Base-by-base conservation (phyloP, 1,140 invertebrate genomes). In the Pseudoatta argentina region DNA sequence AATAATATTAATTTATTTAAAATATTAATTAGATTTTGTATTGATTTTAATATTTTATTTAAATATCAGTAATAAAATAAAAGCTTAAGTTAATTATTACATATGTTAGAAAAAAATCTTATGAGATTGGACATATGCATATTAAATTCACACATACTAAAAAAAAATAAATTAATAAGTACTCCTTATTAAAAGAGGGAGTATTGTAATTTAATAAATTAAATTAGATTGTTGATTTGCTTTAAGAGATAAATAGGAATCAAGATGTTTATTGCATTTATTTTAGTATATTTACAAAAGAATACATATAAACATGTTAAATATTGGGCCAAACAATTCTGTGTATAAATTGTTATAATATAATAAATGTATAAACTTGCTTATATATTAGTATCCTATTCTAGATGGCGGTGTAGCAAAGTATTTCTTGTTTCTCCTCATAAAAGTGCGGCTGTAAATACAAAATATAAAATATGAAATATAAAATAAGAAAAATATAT, bases 321-420 rank as follows among this genome's bases (percentile, higher is more conserved):
- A 81, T 55, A 77, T 81, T 7, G 67, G 18, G 7, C 7, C 39
- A 72, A 69, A 86, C 16, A 44, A 57, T 48, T 76, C 10, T 86
- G 12, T 16, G 8, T 51, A 85, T 39, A 34, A 64, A 21, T 67
- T 61, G 51, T 81, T 69, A 69, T 44, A 69, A 3, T 57, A 59
- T 57, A 76, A 71, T 12, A n/a, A 89, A 77, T 69, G 24, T 87
- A 44, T 44, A 87, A 71, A 67, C 51, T 89, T 24, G 24, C 6
- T 73, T 21, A 51, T 93, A 44, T 44, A 44, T 44, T 81, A 94
- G 85, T 92, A 93, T 51, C 81, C 90, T 87, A 83, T 88, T 78
- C 93, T 94, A 69, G 93, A 94, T 27, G 95, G 95, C 16, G 95
- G 94, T 44, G 94, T 94, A n/a, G 93, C 94, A 69, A 95, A 95